Conservation (phyloP, 2,113 vertebrate genomes). For the Nothoprocta perdicaria region DNA sequence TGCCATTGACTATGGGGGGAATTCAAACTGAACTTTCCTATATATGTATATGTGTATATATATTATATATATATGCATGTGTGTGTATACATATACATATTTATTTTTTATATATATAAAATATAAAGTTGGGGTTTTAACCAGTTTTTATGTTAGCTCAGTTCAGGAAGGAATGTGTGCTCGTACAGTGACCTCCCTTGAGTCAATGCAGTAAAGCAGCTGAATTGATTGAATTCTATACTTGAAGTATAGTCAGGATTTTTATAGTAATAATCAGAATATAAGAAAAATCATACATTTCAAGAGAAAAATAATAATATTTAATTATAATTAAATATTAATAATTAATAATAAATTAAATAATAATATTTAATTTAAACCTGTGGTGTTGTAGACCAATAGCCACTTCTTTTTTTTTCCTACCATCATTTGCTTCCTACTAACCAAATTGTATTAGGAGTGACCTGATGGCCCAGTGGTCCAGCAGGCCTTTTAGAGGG, state of each 20-base stretch:
- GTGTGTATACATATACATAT: no score
- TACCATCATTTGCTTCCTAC: neutral
- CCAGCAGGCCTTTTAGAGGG: neutral
- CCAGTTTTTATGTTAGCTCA: constrained; percentile 12
- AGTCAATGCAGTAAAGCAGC: neutral
- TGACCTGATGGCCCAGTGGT: neutral
- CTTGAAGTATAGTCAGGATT: neutral
- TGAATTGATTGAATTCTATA: neutral
- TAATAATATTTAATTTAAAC: no score
- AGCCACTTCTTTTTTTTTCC: neutral
- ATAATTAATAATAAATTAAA: no score
- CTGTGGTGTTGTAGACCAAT: neutral
- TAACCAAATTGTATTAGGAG: neutral
- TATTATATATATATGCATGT: no score
- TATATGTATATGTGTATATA: no score
- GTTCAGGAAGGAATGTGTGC: neutral
- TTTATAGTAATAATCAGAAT: neutral
- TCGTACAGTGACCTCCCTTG: neutral
- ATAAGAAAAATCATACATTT: neutral
- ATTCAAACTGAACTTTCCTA: neutral
- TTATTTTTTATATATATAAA: neutral
- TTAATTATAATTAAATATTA: no score
- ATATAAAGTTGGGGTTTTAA: neutral
- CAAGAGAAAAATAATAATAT: neutral
- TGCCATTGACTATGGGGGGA: neutral